Evolutionary conservation across 2,888 invertebrate species (phyloP), one percentile per base, ranked within the genome.

Genomic region (Nomada ferruginata): DNA sequence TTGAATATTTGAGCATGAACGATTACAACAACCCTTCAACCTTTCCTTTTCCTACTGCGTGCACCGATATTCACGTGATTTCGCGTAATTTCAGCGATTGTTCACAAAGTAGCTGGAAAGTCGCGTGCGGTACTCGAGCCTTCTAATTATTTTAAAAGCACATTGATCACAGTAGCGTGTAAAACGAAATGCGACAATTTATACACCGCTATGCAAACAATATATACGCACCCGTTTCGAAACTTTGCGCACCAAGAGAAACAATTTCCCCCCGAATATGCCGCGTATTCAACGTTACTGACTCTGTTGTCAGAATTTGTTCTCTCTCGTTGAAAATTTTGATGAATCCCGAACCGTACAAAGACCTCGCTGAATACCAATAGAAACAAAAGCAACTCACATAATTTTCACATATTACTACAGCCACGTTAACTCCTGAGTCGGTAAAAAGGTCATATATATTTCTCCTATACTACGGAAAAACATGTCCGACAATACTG

Each of bases 191-290:
- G 65, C 83, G 76, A 61, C 68, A 59, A 73, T 77, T 70, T 50
- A 36, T 7, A 20, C 65, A 18, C n/a, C 53, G 80, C n/a, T 64
- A 29, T 36, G 47, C 65, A 63, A 81, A 76, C 69, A 83, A 73
- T 64, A 44, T 20, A 50, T n/a, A 59, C 63, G 29, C 42, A 7
- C 42, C 29, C 60, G 61, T 64, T 60, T 55, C 61, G 50, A n/a
- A 79, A 63, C 72, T 52, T 69, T 29, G 26, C 44, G 53, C 78
- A 63, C 66, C 65, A 44, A 42, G 64, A 18, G 68, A 79, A 81
- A 81, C 79, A 81, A 81, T 81, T 81, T 81, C 74, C 61, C 20
- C 20, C 53, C 64, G 74, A 70, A 79, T 79, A 77, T 63, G 55
- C 50, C 57, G 61, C 44, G 66, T 42, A 72, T 77, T 77, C 77